Percentiles rank a stretch among this genome's conserved stretches.
Evolutionary conservation across 2,113 vertebrate genomes (phyloP).

Genomic region (Phasianus colchicus): DNA sequence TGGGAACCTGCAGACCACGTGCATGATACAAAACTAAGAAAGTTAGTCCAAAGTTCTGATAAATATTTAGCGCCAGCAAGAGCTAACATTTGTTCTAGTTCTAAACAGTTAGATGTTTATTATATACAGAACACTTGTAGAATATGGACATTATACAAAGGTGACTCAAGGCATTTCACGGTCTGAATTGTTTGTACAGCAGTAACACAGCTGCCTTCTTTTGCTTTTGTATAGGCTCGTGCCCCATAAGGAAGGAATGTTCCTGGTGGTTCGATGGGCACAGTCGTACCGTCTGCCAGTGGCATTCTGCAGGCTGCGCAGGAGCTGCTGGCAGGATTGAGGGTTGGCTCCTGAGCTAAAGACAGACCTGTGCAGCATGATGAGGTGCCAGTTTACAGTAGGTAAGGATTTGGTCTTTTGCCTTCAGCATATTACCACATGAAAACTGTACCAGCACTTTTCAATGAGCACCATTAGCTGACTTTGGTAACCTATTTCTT

Average conservation of each 20-base stretch:
- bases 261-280: fast-evolving
- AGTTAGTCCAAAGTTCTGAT: background rate
- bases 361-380: background rate
- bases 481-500: background rate
- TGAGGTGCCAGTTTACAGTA: background rate
- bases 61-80: background rate
- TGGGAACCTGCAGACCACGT: background rate
- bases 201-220: background rate
- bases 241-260: background rate
- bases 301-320: background rate
- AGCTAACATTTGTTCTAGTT: background rate
- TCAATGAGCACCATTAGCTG: slow-evolving; percentile 29
- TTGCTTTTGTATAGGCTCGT: fast-evolving
- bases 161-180: background rate
- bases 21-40: background rate
- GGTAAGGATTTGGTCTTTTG: background rate
- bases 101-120: background rate
- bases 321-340: background rate
- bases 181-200: background rate
- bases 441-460: background rate
- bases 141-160: background rate
- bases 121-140: background rate
- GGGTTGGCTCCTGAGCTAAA: background rate
- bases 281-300: fast-evolving
- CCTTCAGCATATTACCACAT: background rate